phyloP scores from a whole-genome alignment of 2,888 invertebrate species.

The Pachycephus smyrnensis region DNA sequence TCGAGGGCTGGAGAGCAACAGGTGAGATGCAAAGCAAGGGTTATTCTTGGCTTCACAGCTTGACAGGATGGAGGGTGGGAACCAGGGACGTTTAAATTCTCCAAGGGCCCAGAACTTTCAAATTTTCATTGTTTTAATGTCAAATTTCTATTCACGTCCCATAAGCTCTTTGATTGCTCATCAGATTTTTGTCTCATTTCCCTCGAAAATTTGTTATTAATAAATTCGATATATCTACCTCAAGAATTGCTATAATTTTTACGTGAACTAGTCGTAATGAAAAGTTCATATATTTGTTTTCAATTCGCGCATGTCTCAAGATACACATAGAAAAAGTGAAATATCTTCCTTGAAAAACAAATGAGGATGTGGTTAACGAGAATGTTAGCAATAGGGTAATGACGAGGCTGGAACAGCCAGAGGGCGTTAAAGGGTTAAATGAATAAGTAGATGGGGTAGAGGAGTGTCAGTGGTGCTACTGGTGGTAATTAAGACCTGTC shows the following conservation, averaged over 20 bases:
- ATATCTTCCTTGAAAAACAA: neutral
- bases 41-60: conserved; percentile 58
- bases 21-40: conserved; percentile 67
- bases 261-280: neutral
- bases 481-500: conserved; percentile 62
- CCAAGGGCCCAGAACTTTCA: neutral
- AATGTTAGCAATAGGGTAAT: neutral
- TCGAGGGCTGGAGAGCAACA: conserved; percentile 62
- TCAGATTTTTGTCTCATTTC: neutral
- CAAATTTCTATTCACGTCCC: neutral
- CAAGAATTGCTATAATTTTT: neutral
- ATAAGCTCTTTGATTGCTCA: neutral
- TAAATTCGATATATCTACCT: neutral
- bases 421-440: neutral
- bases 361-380: neutral
- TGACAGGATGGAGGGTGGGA: conserved; percentile 12
- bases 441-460: neutral
- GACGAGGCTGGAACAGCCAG: neutral
- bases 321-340: neutral
- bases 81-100: neutral
- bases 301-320: neutral
- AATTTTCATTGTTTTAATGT: neutral
- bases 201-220: neutral
- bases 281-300: too few relatives aligned
- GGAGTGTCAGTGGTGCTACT: conserved; percentile 9